Evolutionary conservation across 2,113 vertebrate genomes (phyloP).

Genomic region (Neotoma lepida): DNA sequence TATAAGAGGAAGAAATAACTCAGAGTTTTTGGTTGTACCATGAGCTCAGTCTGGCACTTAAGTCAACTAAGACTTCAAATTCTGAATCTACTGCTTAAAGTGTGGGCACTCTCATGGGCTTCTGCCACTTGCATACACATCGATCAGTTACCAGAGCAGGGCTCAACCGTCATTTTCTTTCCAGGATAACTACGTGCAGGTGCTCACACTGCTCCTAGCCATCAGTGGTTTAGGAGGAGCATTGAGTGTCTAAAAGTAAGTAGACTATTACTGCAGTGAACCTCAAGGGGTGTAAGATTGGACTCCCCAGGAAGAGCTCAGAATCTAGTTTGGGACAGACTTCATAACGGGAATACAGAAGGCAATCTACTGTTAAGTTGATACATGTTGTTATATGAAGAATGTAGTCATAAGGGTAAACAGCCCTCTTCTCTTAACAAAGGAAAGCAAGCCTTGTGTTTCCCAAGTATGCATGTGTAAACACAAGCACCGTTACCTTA

Average conservation of each 20-base stretch:
- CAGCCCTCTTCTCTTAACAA: background rate
- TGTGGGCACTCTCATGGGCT: background rate
- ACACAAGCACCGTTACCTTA: background rate
- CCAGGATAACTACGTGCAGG: background rate
- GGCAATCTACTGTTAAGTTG: background rate
- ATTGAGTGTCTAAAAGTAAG: background rate
- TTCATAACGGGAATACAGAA: background rate
- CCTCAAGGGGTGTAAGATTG: background rate
- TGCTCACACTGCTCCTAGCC: background rate
- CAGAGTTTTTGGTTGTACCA: background rate
- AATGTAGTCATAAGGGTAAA: background rate
- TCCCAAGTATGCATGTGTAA: background rate
- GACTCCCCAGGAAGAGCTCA: background rate
- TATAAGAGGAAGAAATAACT: background rate
- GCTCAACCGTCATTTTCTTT: background rate
- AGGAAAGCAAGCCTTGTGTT: background rate
- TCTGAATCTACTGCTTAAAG: background rate
- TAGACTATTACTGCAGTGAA: background rate
- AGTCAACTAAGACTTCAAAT: background rate
- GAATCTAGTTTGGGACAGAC: background rate
- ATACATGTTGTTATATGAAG: background rate
- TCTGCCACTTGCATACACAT: background rate
- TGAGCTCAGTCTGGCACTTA: background rate
- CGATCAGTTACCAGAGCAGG: background rate
- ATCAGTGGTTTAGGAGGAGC: background rate